Evolutionary conservation across 23 tunicate genomes (phyloP), one percentile per base, ranked within the genome.

Genomic region (Halocynthia roretzi): DNA sequence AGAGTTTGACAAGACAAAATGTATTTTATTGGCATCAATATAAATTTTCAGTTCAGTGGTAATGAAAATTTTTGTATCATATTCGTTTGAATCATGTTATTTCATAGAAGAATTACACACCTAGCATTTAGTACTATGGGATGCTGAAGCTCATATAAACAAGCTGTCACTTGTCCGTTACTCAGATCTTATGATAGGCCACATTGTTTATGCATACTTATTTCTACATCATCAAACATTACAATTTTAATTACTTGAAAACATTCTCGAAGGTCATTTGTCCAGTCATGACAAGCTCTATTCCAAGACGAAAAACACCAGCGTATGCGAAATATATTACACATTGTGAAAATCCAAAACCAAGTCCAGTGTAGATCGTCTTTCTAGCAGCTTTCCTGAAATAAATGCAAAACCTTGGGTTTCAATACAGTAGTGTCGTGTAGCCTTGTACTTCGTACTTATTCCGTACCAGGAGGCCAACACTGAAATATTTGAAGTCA

Each of bases 251-350:
- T 55, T 10, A 77, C 71, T 72, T 52, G 82, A 72, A 72, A 9
- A 72, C 80, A n/a, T 74, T 74, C 19, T 74, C 78, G 5, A 74
- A 74, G 14, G 52, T 17, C 77, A 81, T 31, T 56, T 54, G 53
- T 51, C 67, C 81, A 8, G 5, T 72, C 54, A 86, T 75, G 50
- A 95, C 95, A 48, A 84, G 86, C 23, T 81, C 93, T 53, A 91
- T 78, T 21, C 99, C 99, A 62, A 88, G 90, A 11, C 95, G 82
- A 75, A 95, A 95, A 48, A 84, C 86, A 7, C 90, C 99, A 8
- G 99, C 96, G 62, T 95, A 95, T n/a, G 96, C 93, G 52, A 95
- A 89, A 72, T 72, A 95, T 60, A 95, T 85, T 55, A 86, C 82
- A 60, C 93, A 91, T 72, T 95, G 96, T 9, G 93, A 82, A 58